Conservation (phyloP, 2,888 invertebrate species). For the Minunthozetes semirufus region DNA sequence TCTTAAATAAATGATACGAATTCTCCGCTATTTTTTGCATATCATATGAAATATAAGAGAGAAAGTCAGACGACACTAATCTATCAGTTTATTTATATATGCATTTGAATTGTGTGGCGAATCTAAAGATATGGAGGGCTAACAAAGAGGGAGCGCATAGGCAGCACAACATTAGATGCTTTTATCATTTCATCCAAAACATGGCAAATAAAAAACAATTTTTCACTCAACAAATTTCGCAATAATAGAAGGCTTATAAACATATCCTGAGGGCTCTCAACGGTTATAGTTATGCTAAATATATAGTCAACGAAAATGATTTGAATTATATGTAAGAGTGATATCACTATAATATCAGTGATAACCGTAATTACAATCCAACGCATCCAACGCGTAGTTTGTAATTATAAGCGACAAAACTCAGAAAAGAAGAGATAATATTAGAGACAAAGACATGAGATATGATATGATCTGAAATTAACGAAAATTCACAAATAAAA, state of each 20-base stretch:
- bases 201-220: constrained; percentile 20
- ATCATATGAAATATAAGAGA: background rate
- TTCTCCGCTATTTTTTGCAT: background rate
- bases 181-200: constrained; percentile 18
- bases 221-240: constrained; percentile 10
- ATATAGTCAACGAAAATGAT: background rate
- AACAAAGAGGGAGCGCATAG: background rate
- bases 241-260: constrained; percentile 25
- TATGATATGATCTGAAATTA: background rate
- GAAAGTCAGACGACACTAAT: constrained; percentile 3
- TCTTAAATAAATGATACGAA: background rate
- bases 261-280: constrained; percentile 13
- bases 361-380: constrained; percentile 7
- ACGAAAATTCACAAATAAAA: constrained; percentile 12
- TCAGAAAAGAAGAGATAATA: background rate
- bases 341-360: background rate
- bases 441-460: constrained; percentile 5
- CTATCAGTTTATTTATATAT: background rate
- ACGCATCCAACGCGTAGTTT: constrained; percentile 8
- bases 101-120: background rate
- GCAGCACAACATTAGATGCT: background rate
- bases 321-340: background rate
- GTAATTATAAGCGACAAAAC: constrained; percentile 27
- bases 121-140: background rate
- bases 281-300: background rate